Evolutionary conservation across 1,140 invertebrate genomes (phyloP).

Genomic region (Bradynema listronoti): DNA sequence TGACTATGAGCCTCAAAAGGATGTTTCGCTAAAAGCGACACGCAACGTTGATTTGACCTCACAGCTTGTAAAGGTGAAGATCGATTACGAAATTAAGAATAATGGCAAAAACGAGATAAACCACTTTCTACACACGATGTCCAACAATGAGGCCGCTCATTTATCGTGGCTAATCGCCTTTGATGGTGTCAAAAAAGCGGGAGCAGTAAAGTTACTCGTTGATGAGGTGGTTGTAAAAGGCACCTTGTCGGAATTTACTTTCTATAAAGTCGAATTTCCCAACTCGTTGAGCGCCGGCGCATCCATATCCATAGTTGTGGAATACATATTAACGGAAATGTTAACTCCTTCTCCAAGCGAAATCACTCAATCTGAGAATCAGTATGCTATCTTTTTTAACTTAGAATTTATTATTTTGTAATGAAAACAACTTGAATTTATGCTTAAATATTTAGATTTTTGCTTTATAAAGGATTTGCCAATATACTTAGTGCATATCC

Average conservation of each 20-base stretch:
- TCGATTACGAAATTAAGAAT: conserved; percentile 39
- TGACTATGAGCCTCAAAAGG: background rate
- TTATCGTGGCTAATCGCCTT: conserved; percentile 42
- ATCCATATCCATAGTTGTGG: conserved; percentile 34
- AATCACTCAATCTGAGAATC: conserved; percentile 48
- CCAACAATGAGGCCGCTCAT: conserved; percentile 29
- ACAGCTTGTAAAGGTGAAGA: conserved; percentile 42
- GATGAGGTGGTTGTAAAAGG: conserved; percentile 23
- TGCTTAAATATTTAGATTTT: conserved; percentile 38
- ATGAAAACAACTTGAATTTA: conserved; percentile 1
- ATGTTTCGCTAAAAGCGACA: conserved; percentile 20
- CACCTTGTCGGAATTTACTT: conserved; percentile 12
- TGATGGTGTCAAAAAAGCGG: conserved; percentile 27
- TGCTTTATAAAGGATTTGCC: conserved; percentile 41
- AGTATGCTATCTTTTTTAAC: conserved; percentile 35
- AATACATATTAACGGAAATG: conserved; percentile 33
- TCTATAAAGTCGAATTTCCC: conserved; percentile 47
- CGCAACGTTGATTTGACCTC: conserved; percentile 46
- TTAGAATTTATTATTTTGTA: background rate
- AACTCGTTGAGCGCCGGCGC: conserved; percentile 34
- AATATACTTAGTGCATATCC: conserved; percentile 39
- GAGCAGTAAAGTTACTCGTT: conserved; percentile 21
- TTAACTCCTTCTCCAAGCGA: conserved; percentile 42
- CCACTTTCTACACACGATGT: conserved; percentile 35
- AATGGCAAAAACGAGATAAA: conserved; percentile 33